Evolutionary conservation across 2,888 invertebrate species (phyloP).

Genomic region (Caradrina clavipalpis): DNA sequence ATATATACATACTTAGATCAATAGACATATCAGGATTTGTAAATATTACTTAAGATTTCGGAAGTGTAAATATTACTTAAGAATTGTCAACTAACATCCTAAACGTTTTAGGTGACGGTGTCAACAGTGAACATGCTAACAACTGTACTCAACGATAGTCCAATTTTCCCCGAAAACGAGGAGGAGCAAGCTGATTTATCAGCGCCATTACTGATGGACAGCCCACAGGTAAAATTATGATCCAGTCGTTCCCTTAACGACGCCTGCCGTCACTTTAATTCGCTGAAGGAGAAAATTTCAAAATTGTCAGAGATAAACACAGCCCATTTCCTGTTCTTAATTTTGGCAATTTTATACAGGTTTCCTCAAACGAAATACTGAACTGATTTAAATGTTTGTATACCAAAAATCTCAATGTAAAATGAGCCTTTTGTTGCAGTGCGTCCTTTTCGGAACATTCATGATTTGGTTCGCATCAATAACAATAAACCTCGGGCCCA

Average conservation of each 20-base stretch:
- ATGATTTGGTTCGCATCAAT: slow-evolving; percentile 98
- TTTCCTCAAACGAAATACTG: slow-evolving; percentile 18
- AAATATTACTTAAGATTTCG: background rate
- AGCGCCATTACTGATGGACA: slow-evolving; percentile 95
- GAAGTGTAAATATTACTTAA: background rate
- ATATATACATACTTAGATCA: too few relatives aligned
- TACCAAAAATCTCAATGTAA: background rate
- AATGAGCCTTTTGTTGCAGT: slow-evolving; percentile 90
- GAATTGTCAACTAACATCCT: background rate
- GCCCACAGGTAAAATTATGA: slow-evolving; percentile 91
- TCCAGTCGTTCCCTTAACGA: slow-evolving; percentile 26
- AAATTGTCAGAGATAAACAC: slow-evolving; percentile 51
- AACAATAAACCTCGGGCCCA: slow-evolving; percentile 97
- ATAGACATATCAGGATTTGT: background rate
- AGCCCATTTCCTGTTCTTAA: slow-evolving; percentile 25
- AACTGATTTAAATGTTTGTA: slow-evolving; percentile 28
- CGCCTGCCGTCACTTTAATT: slow-evolving; percentile 30
- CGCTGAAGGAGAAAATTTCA: slow-evolving; percentile 18
- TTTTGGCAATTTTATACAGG: slow-evolving; percentile 17
- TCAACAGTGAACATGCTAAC: slow-evolving; percentile 98
- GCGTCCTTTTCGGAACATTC: slow-evolving; percentile 97
- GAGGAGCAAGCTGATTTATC: slow-evolving; percentile 93
- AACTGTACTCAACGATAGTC: slow-evolving; percentile 96
- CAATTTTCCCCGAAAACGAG: slow-evolving; percentile 95
- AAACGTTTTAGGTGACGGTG: slow-evolving; percentile 92